Evolutionary conservation across 2,888 invertebrate genomes (phyloP).

Genomic region (Diogma glabrata): DNA sequence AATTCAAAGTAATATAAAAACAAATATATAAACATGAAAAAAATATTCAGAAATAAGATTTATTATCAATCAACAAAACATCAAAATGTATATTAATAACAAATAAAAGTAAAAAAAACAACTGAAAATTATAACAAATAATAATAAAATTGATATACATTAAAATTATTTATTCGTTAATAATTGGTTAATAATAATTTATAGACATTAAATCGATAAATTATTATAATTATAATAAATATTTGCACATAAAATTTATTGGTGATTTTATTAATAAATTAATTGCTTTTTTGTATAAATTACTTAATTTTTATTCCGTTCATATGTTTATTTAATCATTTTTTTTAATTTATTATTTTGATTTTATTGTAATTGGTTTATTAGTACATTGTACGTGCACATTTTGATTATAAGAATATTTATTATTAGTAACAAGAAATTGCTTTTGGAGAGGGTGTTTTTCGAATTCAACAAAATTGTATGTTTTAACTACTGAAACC

Average conservation of each 20-base stretch:
- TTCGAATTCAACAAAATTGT: no score
- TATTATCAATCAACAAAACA: conserved; percentile 9
- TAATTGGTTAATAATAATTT: conserved; percentile 9
- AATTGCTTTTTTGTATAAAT: conserved; percentile 8
- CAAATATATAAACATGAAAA: conserved; percentile 2
- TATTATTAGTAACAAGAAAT: no score
- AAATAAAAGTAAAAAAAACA: not conserved
- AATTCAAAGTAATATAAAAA: conserved; percentile 2
- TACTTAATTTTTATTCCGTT: conserved; percentile 7
- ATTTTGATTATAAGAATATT: no score
- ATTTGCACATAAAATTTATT: conserved; percentile 9
- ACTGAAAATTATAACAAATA: not conserved
- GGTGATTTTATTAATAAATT: conserved; percentile 9
- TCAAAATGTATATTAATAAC: not conserved
- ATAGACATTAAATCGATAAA: conserved; percentile 9
- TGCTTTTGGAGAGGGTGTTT: no score
- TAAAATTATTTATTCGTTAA: conserved; percentile 7
- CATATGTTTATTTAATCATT: conserved; percentile 5
- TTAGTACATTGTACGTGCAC: not conserved
- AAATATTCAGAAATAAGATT: conserved; percentile 7
- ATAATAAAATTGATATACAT: conserved; percentile 7
- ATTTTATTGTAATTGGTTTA: conserved; percentile 5
- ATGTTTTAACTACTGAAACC: no score
- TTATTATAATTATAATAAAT: conserved; percentile 9
- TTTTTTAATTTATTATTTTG: no score